A percentile compares a stretch with the other conserved stretches of the same genome.
phyloP scores from a whole-genome alignment of 2,113 vertebrate genomes.

The Varanus salvator region DNA sequence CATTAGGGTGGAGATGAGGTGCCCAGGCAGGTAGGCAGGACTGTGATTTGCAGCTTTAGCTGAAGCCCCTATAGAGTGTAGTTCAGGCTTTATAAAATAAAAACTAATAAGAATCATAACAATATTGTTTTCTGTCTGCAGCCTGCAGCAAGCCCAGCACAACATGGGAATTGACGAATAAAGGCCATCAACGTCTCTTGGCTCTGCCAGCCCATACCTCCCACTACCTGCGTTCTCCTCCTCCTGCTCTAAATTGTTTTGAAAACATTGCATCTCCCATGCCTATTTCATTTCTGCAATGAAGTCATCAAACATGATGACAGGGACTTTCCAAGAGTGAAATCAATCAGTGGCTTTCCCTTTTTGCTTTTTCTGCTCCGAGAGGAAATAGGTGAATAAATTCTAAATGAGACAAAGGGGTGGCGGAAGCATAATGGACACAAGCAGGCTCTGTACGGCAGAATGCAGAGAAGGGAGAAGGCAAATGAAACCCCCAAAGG shows the following conservation, averaged over 20 bases:
- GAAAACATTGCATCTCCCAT: constrained; percentile 74
- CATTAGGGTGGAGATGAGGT: constrained; percentile 33
- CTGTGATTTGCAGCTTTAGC: constrained; percentile 60
- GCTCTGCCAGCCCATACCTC: constrained; percentile 53
- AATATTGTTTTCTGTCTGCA: constrained; percentile 69
- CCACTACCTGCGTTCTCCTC: constrained; percentile 65
- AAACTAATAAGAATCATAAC: constrained; percentile 77
- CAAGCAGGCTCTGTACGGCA: not conserved
- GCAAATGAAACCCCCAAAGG: not conserved
- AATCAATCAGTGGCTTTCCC: constrained; percentile 72
- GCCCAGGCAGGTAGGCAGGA: constrained; percentile 49
- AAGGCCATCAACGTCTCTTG: constrained; percentile 72
- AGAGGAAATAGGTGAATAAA: constrained; percentile 70
- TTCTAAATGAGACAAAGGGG: constrained; percentile 56
- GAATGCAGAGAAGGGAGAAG: constrained; percentile 10
- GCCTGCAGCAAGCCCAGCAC: constrained; percentile 69
- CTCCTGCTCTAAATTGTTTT: constrained; percentile 74
- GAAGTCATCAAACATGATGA: constrained; percentile 79
- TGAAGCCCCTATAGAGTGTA: constrained; percentile 63
- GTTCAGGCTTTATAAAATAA: constrained; percentile 73
- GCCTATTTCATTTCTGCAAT: constrained; percentile 75
- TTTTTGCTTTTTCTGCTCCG: constrained; percentile 45
- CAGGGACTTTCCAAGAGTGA: constrained; percentile 67
- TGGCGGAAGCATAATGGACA: not conserved
- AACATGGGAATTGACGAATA: constrained; percentile 74